phyloP scores from a whole-genome alignment of 2,888 invertebrate genomes.

The Slavum lentiscoides region DNA sequence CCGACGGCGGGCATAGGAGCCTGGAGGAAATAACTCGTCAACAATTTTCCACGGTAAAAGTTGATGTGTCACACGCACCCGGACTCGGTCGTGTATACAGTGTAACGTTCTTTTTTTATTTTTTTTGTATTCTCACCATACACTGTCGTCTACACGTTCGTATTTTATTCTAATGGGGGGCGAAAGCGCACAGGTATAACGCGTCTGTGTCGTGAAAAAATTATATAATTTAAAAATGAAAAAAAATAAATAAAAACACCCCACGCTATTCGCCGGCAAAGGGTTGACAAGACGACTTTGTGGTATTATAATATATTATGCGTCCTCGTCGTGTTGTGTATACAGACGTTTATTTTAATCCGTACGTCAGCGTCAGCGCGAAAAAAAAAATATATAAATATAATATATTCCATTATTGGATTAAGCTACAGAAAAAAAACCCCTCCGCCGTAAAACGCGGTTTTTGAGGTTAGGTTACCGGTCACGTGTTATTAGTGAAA shows the following conservation, averaged over 20 bases:
- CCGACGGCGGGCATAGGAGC: too few species aligned
- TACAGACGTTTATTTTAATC: too few species aligned
- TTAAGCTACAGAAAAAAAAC: too few species aligned
- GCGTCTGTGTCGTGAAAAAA: background rate
- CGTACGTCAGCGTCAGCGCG: too few species aligned
- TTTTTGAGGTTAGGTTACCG: too few species aligned
- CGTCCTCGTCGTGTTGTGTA: background rate
- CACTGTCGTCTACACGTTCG: background rate
- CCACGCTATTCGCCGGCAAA: too few species aligned
- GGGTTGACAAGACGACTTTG: background rate
- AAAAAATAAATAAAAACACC: too few species aligned
- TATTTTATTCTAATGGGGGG: constrained; percentile 1
- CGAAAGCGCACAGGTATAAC: background rate
- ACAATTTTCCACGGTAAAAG: constrained; percentile 5
- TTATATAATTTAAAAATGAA: too few species aligned
- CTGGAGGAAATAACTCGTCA: background rate
- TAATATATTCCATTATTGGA: too few species aligned
- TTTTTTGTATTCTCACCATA: background rate
- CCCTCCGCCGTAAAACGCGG: too few species aligned
- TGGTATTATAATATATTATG: constrained; percentile 3
- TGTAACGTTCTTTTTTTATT: background rate
- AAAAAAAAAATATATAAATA: too few species aligned
- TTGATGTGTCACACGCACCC: constrained; percentile 35
- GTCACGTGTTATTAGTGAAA: too few species aligned
- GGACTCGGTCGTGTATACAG: background rate